Conservation (phyloP, 2,113 vertebrate species). For the Vulpes lagopus region DNA sequence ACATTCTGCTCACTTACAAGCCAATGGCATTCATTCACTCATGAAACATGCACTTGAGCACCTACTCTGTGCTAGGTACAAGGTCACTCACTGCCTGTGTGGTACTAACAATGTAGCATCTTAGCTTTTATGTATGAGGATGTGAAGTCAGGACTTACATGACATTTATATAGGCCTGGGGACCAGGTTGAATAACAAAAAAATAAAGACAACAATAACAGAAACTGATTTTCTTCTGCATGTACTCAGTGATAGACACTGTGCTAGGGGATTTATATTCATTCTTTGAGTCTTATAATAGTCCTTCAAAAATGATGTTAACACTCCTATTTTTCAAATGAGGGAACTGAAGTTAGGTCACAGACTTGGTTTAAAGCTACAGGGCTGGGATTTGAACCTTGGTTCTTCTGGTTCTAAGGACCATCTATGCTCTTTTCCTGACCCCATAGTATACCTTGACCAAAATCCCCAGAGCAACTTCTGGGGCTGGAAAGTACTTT, state of each 20-base stretch:
- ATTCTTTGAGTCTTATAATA: not conserved
- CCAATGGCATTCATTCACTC: not conserved
- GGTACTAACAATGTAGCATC: not conserved
- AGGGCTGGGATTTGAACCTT: not conserved
- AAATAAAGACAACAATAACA: not conserved
- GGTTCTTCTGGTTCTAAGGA: not conserved
- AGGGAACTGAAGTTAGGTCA: not conserved
- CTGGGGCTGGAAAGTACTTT: not conserved
- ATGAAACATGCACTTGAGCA: not conserved
- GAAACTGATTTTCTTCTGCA: not conserved
- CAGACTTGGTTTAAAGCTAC: not conserved
- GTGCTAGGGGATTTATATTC: not conserved
- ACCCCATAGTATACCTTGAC: rapidly evolving
- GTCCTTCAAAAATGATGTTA: not conserved
- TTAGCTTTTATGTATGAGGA: not conserved
- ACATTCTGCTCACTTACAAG: not conserved
- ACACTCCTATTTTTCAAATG: not conserved
- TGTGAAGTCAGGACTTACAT: not conserved
- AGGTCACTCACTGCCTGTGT: not conserved
- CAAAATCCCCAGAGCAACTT: not conserved
- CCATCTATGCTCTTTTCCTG: not conserved
- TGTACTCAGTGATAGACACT: not conserved
- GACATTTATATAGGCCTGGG: not conserved
- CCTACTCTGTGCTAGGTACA: not conserved
- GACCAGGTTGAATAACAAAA: not conserved